Percentiles rank a stretch among this genome's conserved stretches.
Conservation (phyloP, 2,113 vertebrate genomes). For the Tyrannus savana region DNA sequence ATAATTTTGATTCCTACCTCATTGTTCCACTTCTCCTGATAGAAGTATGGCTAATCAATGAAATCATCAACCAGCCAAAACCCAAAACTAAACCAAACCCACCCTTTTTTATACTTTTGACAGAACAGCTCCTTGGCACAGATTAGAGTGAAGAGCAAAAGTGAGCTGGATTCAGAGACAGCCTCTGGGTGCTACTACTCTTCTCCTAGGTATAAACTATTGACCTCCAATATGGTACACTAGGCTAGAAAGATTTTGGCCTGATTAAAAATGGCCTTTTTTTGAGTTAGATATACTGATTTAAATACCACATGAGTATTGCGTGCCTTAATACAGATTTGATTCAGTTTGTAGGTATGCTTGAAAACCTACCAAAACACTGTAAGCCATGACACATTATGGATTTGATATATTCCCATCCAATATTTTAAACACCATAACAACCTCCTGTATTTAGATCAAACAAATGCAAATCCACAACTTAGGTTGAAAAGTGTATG, state of each 20-base stretch:
- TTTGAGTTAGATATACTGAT: not conserved
- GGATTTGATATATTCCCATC: not conserved
- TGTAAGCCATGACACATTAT: not conserved
- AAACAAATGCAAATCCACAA: not conserved
- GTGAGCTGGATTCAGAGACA: not conserved
- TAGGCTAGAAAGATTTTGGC: not conserved
- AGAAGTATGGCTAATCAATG: not conserved
- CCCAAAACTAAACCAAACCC: not conserved
- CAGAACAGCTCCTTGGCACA: not conserved
- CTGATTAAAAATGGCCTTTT: not conserved
- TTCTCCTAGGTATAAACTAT: not conserved
- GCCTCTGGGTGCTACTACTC: not conserved
- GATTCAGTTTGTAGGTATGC: not conserved
- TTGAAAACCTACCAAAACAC: not conserved
- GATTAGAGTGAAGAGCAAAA: not conserved
- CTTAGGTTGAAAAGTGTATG: not conserved
- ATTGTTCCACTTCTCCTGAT: not conserved
- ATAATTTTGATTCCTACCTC: not conserved
- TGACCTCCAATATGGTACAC: not conserved
- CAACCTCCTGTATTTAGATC: not conserved
- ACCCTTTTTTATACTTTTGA: not conserved
- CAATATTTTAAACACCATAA: not conserved
- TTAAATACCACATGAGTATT: not conserved
- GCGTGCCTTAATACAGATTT: not conserved
- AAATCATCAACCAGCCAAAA: not conserved